Base-by-base conservation (phyloP, 2,113 vertebrate species). In the Chitala chitala region DNA sequence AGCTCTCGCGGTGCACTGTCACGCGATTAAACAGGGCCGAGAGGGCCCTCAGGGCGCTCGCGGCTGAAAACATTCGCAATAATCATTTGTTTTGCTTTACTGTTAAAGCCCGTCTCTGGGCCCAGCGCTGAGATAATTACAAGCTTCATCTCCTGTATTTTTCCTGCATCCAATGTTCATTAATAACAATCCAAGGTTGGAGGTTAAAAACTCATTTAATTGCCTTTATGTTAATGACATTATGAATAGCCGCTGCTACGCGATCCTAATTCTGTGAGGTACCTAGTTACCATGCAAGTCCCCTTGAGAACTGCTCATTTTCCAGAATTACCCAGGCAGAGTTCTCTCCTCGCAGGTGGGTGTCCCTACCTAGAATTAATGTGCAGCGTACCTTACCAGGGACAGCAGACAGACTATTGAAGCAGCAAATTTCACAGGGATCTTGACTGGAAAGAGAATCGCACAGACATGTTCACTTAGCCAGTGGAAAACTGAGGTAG, bases 141-240 rank as follows among this genome's bases (percentile, higher is more conserved):
- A 90, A 86, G 88, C 93, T 91, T 93, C 91, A 92, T 94, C 95
- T 96, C 91, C 86, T 92, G 90, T 91, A 91, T 91, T 88, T 94
- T 85, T 85, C 71, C 79, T 77, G 74, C 68, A 88, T 92, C 89
- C 90, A 84, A 92, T 91, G 91, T 96, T 99, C 96, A 98, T 98
- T 98, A 98, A 99, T 98, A 98, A 98, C 92, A 91, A 93, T 92
- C 93, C 93, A 94, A 91, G 95, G 95, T 97, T 93, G 94, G 90
- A 95, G 96, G 96, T 99, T 98, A 99, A 99, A 98, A 98, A 96
- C 94, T 93, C 95, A 94, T 95, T 98, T 97, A 98, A 98, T 98
- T 98, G 96, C 95, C 93, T 98, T 97, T 96, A 96, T 98, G 96
- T 98, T 98, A 98, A 98, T 95, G 93, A 93, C 92, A 94, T 94